Evolutionary conservation across 2,888 invertebrate genomes (phyloP), one percentile per base, ranked within the genome.

Genomic region (Ligdia adustata): DNA sequence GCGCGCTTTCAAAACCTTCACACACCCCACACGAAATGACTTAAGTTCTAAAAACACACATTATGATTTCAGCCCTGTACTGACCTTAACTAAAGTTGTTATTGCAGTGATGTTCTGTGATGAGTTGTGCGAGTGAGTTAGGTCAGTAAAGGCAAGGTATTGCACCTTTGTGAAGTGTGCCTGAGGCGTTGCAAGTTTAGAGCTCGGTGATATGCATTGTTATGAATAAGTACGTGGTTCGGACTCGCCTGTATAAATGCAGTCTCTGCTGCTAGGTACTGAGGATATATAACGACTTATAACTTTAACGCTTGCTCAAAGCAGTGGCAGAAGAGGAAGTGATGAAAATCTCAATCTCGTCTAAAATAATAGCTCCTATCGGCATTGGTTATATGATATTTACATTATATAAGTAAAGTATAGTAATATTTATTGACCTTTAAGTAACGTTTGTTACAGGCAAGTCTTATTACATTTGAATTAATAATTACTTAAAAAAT

Each of bases 91-190:
- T 22, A 35, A 7, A 5, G 18, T 12, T 16, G 0, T 12, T 6
- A 18, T 3, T 28, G 1, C 9, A 1, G 1, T 1, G 11, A 18
- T n/a, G 1, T 1, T 7, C 7, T 11, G 11, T 12, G 7, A 27
- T 16, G n/a, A 18, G n/a, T n/a, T 12, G 37, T 18, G 16, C 9
- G 24, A 33, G 9, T 28, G 13, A 16, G 11, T 38, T 22, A 16
- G 32, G 16, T 29, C 13, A 32, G 15, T 32, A 40, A 34, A 27
- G 40, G 41, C 41, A 39, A 57, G 57, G 55, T 60, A 65, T 68
- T 57, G 61, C 60, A 63, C 64, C 67, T 69, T 71, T 69, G 64
- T 64, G 62, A 49, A 62, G 58, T 51, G 55, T 49, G 64, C 67
- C 60, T 51, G 48, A 55, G 62, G 72, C 67, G 61, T 56, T 50